Evolutionary conservation across 1,140 invertebrate genomes (phyloP).

Genomic region (Berghia stephanieae): DNA sequence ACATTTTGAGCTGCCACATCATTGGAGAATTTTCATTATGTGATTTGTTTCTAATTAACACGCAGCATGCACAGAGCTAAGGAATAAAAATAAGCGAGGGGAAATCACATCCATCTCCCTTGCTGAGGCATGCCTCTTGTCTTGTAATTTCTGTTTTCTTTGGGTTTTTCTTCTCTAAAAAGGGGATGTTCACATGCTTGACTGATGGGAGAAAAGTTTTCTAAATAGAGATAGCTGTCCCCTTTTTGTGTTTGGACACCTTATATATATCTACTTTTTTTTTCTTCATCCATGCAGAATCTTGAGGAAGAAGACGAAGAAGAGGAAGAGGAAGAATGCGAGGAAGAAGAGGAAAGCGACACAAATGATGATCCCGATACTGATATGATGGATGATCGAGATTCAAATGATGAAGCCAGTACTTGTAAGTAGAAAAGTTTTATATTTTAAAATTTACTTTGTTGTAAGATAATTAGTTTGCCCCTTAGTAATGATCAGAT

Average conservation of each 20-base stretch:
- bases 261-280: background rate
- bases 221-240: background rate
- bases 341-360: constrained; percentile 62
- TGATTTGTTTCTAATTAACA: too few species aligned
- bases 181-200: background rate
- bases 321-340: constrained; percentile 61
- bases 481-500: too few species aligned
- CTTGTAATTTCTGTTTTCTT: too few species aligned
- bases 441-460: too few species aligned
- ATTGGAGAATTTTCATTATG: too few species aligned
- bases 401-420: constrained; percentile 60
- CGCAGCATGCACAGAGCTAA: too few species aligned
- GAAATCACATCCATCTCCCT: too few species aligned
- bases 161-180: background rate
- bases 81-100: too few species aligned
- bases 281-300: constrained; percentile 37
- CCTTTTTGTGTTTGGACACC: background rate
- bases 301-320: constrained; percentile 62
- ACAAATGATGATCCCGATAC: constrained; percentile 62
- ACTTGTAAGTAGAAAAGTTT: constrained; percentile 29
- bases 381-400: constrained; percentile 63
- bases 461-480: too few species aligned
- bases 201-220: background rate
- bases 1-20: too few species aligned
- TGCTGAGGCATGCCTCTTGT: too few species aligned